phyloP scores from a whole-genome alignment of 1,140 invertebrate genomes.

The Lepidurus apus region DNA sequence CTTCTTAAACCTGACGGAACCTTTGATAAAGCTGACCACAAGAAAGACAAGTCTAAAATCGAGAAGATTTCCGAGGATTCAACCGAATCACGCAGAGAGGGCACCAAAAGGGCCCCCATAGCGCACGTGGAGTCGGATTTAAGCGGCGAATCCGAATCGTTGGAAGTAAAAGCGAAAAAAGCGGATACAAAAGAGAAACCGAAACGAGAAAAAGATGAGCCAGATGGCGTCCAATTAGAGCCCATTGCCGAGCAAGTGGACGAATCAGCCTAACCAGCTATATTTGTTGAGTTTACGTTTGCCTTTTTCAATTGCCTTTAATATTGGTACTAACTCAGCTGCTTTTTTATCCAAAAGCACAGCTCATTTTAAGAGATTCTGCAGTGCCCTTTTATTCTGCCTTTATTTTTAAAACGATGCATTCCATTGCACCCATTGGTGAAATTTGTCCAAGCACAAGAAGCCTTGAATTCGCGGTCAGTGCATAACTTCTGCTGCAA shows the following conservation, averaged over 20 bases:
- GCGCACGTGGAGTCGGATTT: neutral
- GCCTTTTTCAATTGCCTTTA: neutral
- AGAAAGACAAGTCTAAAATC: neutral
- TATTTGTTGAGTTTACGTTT: neutral
- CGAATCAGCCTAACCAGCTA: neutral
- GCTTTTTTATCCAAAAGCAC: neutral
- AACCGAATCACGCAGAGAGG: constrained; percentile 13
- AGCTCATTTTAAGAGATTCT: neutral
- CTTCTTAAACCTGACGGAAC: neutral
- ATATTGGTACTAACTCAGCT: neutral
- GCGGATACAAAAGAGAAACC: constrained; percentile 12
- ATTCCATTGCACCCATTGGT: neutral
- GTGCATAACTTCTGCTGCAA: neutral
- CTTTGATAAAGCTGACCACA: neutral
- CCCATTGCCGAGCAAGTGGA: constrained; percentile 33
- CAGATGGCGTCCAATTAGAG: constrained; percentile 8
- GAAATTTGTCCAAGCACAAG: neutral
- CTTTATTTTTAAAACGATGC: neutral
- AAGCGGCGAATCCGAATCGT: neutral
- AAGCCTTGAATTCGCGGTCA: constrained; percentile 3
- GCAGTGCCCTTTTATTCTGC: neutral
- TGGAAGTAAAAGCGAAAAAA: neutral
- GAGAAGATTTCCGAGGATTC: neutral
- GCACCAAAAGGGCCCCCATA: neutral
- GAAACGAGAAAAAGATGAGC: constrained; percentile 24